These are phyloP conservation scores for Luperina nickerlii DNA, from an alignment of 2,888 invertebrate genomes.

Conservation along the genomic window DNA sequence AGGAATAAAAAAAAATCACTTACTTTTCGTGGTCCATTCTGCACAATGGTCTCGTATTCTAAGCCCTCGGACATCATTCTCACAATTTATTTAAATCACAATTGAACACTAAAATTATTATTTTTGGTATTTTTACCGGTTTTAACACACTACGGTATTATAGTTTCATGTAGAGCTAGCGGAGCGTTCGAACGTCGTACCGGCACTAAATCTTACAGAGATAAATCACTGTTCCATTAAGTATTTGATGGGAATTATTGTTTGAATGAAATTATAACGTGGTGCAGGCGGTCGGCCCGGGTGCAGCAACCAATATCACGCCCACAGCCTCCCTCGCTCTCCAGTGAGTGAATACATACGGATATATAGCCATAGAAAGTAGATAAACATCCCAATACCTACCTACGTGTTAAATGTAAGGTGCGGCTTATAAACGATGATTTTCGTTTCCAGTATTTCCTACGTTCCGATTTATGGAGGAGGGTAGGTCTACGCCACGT, in stretches of 20 bases:
- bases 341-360: slow-evolving; percentile 79
- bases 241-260: slow-evolving; percentile 79
- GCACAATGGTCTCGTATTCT: slow-evolving; percentile 92
- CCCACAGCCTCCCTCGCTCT: slow-evolving; percentile 88
- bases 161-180: slow-evolving; percentile 65
- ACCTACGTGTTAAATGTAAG: slow-evolving; percentile 72
- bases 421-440: slow-evolving; percentile 75
- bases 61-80: slow-evolving; percentile 91
- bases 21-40: slow-evolving; percentile 92
- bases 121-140: slow-evolving; percentile 77
- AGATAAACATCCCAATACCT: slow-evolving; percentile 69
- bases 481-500: slow-evolving; percentile 6
- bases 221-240: slow-evolving; percentile 84
- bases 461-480: slow-evolving; percentile 55
- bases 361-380: slow-evolving; percentile 79
- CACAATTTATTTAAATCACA: slow-evolving; percentile 82
- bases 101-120: slow-evolving; percentile 77
- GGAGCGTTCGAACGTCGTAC: slow-evolving; percentile 72
- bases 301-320: slow-evolving; percentile 83
- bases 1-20: slow-evolving; percentile 74
- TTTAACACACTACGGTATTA: slow-evolving; percentile 71
- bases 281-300: slow-evolving; percentile 83
- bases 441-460: slow-evolving; percentile 55
- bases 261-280: slow-evolving; percentile 78
- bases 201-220: slow-evolving; percentile 77